Percentiles rank a stretch among this genome's conserved stretches.
Conservation (phyloP, 2,113 vertebrate species). For the Microcebus lehilahytsara region DNA sequence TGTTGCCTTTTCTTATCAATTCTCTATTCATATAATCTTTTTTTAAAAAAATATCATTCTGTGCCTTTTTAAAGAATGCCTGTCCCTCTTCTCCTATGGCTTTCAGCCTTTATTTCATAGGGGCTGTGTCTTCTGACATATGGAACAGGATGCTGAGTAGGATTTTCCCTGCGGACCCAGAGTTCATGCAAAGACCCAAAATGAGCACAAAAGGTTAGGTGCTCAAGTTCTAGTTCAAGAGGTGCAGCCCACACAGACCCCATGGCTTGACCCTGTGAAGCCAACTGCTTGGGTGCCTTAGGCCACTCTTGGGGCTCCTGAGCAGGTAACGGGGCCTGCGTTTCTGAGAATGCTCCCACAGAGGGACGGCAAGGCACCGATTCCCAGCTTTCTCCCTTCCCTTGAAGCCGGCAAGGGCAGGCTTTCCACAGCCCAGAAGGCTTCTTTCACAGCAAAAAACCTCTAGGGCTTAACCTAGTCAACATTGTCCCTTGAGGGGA, state of each 20-base stretch:
- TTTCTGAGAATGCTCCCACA: neutral
- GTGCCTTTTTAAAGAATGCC: neutral
- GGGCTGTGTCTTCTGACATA: neutral
- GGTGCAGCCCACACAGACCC: neutral
- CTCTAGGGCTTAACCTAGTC: conserved; percentile 37
- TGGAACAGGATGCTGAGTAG: neutral
- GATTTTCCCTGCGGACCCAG: neutral
- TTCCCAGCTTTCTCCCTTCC: neutral
- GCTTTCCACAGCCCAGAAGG: neutral
- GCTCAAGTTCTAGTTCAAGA: neutral
- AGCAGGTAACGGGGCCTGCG: neutral
- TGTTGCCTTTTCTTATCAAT: conserved; percentile 69
- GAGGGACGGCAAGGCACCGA: neutral
- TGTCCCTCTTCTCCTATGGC: neutral
- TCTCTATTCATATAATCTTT: conserved; percentile 42
- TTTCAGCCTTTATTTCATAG: neutral
- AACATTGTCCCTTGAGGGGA: conserved; percentile 11
- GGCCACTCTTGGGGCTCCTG: neutral
- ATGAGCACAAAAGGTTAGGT: neutral
- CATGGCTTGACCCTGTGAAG: neutral
- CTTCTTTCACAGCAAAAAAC: neutral
- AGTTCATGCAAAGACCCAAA: neutral
- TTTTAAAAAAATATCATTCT: neutral
- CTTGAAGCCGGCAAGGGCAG: neutral
- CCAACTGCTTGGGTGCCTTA: neutral